Base-by-base conservation (phyloP, 1,140 invertebrate species). In the Calephelis nemesis region DNA sequence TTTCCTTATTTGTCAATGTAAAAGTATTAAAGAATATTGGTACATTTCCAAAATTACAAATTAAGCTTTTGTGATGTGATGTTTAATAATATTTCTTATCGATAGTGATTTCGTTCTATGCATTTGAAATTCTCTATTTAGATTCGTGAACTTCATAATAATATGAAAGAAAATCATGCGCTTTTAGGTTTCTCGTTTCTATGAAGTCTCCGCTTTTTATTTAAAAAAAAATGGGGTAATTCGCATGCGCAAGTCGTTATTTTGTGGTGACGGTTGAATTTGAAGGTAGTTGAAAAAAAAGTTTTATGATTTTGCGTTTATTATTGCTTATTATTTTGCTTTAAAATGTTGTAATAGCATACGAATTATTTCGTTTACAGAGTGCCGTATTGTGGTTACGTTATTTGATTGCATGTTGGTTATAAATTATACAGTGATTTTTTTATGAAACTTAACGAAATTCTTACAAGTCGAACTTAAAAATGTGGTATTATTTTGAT, bases 61-160 rank as follows among this genome's bases (percentile, higher is more conserved):
- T 71, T 70, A 88, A 82, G 88, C 88, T 91, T 91, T 85, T 91
- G 88, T 91, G 87, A 91, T 91, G 88, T 91, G 86, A 87, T 87
- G 81, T 88, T 76, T 86, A 82, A 82, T 84, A 78, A 45, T 45
- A 45, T 80, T 82, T 83, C 77, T 77, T 85, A 87, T 83, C 81
- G 76, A 77, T 85, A 88, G 78, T 79, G 74, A 73, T 73, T 81
- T 68, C 75, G 71, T 83, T 77, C 66, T 78, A 67, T 78, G 76
- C 78, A 80, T 79, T 79, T 76, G 78, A 65, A 78, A 68, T 77
- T 74, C 71, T 76, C 73, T 75, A 67, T 69, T 78, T 78, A 75
- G 70, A 74, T 67, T 66, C 68, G 74, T 64, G 69, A 74, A 73
- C 73, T 69, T 74, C 69, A 75, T 74, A 72, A 74, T 63, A 67